Conservation (phyloP, 2,888 invertebrate species). For the Disparrhopalites patrizii region DNA sequence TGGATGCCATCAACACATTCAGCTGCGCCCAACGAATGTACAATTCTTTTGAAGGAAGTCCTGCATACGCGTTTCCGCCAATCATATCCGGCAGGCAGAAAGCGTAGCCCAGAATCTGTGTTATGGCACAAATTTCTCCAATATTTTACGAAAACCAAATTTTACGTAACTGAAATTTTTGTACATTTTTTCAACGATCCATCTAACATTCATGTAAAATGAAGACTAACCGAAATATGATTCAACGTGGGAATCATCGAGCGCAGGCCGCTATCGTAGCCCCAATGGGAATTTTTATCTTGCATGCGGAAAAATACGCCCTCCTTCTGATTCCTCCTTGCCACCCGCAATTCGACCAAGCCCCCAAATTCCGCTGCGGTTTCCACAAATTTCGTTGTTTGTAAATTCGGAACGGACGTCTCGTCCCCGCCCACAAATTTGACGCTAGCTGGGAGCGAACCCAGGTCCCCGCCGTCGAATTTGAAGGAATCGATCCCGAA, state of each 20-base stretch:
- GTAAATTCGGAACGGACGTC: constrained; percentile 29
- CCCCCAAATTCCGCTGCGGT: constrained; percentile 53
- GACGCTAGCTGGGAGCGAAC: constrained; percentile 61
- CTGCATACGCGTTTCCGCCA: constrained; percentile 53
- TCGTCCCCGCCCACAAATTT: constrained; percentile 35
- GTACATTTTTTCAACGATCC: not conserved
- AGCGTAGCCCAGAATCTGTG: constrained; percentile 13
- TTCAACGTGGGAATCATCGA: constrained; percentile 53
- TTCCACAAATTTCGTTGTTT: constrained; percentile 35
- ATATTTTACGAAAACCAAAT: not conserved
- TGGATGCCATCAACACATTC: constrained; percentile 69
- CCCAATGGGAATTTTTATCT: constrained; percentile 66
- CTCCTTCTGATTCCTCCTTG: constrained; percentile 59
- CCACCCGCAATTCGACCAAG: constrained; percentile 68
- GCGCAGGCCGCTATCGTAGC: constrained; percentile 51
- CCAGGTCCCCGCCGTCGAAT: constrained; percentile 75
- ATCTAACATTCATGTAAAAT: not conserved
- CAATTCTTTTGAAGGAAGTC: constrained; percentile 59
- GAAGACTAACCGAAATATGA: constrained; percentile 57
- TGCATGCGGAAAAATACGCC: constrained; percentile 68
- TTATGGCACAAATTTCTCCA: not conserved
- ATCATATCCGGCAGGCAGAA: constrained; percentile 53
- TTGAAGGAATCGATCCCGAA: constrained; percentile 71
- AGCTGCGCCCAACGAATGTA: constrained; percentile 76
- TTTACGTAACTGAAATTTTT: not conserved